Conservation (phyloP, 2,888 invertebrate genomes). For the Resseliella maxima region DNA sequence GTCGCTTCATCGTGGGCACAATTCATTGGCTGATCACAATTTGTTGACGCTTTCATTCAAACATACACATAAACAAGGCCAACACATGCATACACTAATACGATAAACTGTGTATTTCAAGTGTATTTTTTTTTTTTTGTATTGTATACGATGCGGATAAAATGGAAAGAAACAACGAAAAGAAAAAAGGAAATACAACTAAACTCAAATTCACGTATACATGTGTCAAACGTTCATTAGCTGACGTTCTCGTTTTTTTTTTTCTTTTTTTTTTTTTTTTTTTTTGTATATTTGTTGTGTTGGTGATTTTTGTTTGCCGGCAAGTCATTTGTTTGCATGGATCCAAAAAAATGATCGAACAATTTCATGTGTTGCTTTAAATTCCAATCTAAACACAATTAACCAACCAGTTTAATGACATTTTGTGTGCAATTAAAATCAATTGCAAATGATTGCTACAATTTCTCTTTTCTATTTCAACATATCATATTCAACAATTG, state of each 20-base stretch:
- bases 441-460: too few species aligned
- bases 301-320: background rate
- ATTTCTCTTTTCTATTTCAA: background rate
- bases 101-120: background rate
- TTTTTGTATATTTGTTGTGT: background rate
- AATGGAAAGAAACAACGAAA: too few species aligned
- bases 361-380: too few species aligned
- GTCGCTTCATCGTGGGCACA: slow-evolving; percentile 45
- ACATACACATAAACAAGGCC: background rate
- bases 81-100: background rate
- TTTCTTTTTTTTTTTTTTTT: too few species aligned
- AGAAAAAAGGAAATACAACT: too few species aligned
- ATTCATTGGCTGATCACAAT: slow-evolving; percentile 51
- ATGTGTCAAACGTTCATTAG: background rate
- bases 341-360: background rate
- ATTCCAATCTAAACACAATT: background rate
- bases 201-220: too few species aligned
- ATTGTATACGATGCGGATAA: background rate
- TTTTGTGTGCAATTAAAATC: too few species aligned
- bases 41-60: background rate
- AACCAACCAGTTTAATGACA: background rate
- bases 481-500: background rate
- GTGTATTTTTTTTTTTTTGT: background rate
- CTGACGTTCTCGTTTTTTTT: background rate
- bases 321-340: background rate